phyloP scores from a whole-genome alignment of 2,113 vertebrate genomes.

The Steatornis caripensis region DNA sequence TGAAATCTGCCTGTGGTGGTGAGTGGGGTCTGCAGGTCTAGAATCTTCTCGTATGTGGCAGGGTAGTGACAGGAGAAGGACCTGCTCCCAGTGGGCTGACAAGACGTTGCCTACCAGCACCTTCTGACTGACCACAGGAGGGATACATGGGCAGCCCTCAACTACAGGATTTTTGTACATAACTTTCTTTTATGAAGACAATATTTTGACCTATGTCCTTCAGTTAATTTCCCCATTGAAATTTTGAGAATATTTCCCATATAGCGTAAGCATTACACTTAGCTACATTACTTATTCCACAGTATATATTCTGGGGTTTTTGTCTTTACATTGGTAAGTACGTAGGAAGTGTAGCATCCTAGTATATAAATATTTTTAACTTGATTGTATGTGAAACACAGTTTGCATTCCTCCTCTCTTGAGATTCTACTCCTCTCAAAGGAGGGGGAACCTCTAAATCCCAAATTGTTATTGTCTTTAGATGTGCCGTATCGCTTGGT shows the following conservation, averaged over 20 bases:
- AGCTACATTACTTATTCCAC: not conserved
- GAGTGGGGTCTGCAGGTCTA: not conserved
- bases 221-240: not conserved
- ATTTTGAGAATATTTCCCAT: not conserved
- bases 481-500: not conserved
- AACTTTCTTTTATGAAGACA: not conserved
- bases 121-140: not conserved
- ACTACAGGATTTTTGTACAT: rapidly evolving
- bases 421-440: not conserved
- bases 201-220: not conserved
- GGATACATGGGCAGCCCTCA: rapidly evolving
- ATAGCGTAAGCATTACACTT: not conserved
- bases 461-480: not conserved
- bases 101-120: not conserved
- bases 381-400: not conserved
- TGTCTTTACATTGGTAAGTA: not conserved
- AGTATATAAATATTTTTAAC: not conserved
- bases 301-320: not conserved
- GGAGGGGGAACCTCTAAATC: not conserved
- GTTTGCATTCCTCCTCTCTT: not conserved
- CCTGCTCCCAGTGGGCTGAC: not conserved
- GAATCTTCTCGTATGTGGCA: not conserved
- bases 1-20: not conserved
- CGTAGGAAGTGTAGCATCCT: not conserved
- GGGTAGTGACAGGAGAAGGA: not conserved